These are phyloP conservation scores for Enteromius treurensis DNA, from an alignment of 2,797 vertebrate genomes.

Conservation along the genomic window DNA sequence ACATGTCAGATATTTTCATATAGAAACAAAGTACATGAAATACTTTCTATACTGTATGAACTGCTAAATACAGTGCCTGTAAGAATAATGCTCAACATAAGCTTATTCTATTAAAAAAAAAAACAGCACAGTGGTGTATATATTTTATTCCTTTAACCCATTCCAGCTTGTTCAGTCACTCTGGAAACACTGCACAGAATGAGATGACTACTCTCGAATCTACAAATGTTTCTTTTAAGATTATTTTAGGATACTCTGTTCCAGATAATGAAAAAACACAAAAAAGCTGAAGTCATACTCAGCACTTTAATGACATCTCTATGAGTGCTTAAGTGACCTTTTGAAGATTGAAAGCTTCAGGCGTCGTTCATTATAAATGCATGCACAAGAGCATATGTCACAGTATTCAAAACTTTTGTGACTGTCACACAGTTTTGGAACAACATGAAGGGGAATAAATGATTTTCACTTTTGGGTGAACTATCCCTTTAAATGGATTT, in stretches of 20 bases:
- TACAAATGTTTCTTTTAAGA: neutral
- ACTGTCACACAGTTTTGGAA: neutral
- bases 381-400: neutral
- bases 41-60: neutral
- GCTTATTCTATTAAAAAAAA: no score
- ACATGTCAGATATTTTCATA: neutral
- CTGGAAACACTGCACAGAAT: neutral
- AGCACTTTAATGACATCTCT: neutral
- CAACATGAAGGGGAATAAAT: slow-evolving; percentile 3
- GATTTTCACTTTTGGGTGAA: neutral
- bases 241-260: neutral
- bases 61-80: neutral
- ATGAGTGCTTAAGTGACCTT: neutral
- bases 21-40: neutral
- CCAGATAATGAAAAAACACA: neutral
- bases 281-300: neutral
- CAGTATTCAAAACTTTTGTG: neutral
- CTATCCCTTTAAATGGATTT: slow-evolving; percentile 5
- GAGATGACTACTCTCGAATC: neutral
- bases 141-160: no score
- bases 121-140: no score
- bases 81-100: no score
- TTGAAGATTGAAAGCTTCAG: neutral
- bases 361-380: neutral
- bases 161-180: neutral